Evolutionary conservation across 2,888 invertebrate species (phyloP), one percentile per base, ranked within the genome.

Genomic region (Drosophila antonietae): DNA sequence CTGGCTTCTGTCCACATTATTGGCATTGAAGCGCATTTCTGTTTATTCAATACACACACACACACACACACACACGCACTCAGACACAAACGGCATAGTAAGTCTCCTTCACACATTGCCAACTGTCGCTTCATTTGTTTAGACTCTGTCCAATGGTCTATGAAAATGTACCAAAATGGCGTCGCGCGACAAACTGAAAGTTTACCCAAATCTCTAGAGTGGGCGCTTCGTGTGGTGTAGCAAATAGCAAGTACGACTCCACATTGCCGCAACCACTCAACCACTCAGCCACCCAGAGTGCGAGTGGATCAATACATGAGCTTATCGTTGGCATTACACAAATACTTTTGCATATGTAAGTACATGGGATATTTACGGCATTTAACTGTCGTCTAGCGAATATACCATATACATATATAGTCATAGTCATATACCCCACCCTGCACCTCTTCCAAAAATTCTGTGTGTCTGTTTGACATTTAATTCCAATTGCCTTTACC

Each of bases 401-500:
- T 62, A 44, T 62, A 44, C 49, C 60, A 56, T 41, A 35, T 51
- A 35, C 28, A 28, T n/a, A 28, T 39, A 10, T 14, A 39, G 15
- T 14, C 7, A 10, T 14, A 39, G 15, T 14, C 7, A 14, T 15
- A 14, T 15, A 7, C 28, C 23, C 47, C 18, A 37, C 6, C 33
- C 20, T 10, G 0, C 10, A 33, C 12, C 3, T 2, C 23, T 6
- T 12, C 23, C 20, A 33, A 28, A 53, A 46, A 3, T 15, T 28
- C 28, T 28, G 58, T 68, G 69, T 67, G 20, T 81, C 73, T 73
- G 73, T 81, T 77, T 84, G 89, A 87, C 89, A 81, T 83, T 83
- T 81, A 88, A 87, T 88, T 86, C 80, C 81, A 80, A 88, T 84
- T 83, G 89, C 84, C 71, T 81, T 84, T 87, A 80, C 81, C 84